Evolutionary conservation across 35 echinoderm and acorn worm species (phyloP).

Genomic region (Strongylocentrotus purpuratus): DNA sequence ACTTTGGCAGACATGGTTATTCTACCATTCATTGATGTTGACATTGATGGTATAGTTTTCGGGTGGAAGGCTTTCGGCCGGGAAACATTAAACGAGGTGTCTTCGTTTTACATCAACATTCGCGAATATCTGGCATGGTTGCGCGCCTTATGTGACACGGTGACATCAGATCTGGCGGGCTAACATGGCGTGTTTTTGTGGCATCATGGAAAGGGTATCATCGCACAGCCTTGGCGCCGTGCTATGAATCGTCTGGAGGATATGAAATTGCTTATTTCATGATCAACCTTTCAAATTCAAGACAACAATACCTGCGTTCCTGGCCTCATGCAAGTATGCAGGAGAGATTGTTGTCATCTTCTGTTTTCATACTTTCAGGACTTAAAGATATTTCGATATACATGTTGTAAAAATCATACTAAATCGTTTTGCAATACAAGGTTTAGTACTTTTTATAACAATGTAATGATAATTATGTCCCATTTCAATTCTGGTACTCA

Average conservation of each 20-base stretch:
- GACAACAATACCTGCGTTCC: background rate
- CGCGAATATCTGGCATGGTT: background rate
- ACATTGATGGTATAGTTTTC: conserved; percentile 19
- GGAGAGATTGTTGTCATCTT: background rate
- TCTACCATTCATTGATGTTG: background rate
- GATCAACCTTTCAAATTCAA: background rate
- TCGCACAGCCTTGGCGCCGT: background rate
- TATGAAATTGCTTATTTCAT: background rate
- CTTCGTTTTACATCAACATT: conserved; percentile 22
- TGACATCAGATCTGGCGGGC: background rate
- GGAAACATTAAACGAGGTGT: conserved; percentile 35
- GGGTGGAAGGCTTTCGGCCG: background rate
- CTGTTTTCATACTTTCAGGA: background rate
- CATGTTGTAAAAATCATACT: too few relatives aligned
- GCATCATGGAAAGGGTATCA: background rate
- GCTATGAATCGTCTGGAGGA: background rate
- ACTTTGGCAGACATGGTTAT: background rate
- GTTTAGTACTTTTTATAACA: too few relatives aligned
- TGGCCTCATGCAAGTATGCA: background rate
- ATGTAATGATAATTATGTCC: too few relatives aligned
- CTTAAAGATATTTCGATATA: background rate
- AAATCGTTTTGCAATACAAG: too few relatives aligned
- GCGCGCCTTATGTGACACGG: background rate
- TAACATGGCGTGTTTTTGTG: conserved; percentile 20
- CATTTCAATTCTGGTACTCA: too few relatives aligned